phyloP scores from a whole-genome alignment of 2,113 vertebrate genomes.

The Corythoichthys haematopterus region DNA sequence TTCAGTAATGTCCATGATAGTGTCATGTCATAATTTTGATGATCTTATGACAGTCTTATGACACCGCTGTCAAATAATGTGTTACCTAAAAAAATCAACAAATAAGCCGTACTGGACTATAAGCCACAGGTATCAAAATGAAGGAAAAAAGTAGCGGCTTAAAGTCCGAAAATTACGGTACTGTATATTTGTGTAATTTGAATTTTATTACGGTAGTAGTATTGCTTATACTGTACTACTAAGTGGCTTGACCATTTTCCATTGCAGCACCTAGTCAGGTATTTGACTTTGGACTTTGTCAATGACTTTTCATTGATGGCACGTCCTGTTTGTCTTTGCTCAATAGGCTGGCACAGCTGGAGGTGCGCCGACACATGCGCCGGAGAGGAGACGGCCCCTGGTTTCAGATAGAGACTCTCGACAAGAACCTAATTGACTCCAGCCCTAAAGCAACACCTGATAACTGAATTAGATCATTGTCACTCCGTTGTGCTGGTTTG shows the following conservation, averaged over 20 bases:
- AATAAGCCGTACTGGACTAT: no score
- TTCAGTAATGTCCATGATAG: no score
- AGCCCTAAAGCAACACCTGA: conserved; percentile 81
- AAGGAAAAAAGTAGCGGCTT: no score
- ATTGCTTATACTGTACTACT: no score
- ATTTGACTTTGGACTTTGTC: background rate
- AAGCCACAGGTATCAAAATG: no score
- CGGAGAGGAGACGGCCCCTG: conserved; percentile 87
- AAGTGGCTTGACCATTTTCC: background rate
- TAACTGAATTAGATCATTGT: conserved; percentile 61
- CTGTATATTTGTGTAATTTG: no score
- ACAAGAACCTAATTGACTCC: conserved; percentile 77
- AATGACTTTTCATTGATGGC: background rate
- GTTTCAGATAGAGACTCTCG: conserved; percentile 72
- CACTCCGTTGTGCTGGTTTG: conserved; percentile 27
- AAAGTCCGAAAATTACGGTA: no score
- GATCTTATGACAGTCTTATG: no score
- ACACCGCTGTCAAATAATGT: no score
- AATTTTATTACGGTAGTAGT: background rate
- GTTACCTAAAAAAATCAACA: no score
- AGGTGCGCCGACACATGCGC: conserved; percentile 82
- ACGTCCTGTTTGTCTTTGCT: background rate
- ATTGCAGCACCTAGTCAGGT: background rate
- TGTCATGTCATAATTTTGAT: no score
- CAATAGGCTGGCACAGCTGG: conserved; percentile 69